phyloP scores from a whole-genome alignment of 2,888 invertebrate genomes.

The Ceramica pisi region DNA sequence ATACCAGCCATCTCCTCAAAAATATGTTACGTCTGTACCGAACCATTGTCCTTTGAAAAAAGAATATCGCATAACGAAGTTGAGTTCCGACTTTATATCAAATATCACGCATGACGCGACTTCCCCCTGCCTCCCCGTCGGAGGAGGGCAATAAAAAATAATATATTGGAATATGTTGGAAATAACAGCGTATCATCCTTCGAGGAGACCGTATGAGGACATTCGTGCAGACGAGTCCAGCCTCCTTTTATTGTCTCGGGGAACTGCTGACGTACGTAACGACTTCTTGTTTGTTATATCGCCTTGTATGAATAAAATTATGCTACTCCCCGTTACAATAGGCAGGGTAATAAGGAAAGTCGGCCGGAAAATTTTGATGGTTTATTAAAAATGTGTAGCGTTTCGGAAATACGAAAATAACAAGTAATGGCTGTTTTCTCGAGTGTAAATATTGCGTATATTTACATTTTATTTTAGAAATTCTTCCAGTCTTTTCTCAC shows the following conservation, averaged over 20 bases:
- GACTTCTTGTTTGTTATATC: conserved; percentile 82
- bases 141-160: conserved; percentile 90
- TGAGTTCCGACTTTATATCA: conserved; percentile 91
- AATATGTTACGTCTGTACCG: conserved; percentile 86
- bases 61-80: conserved; percentile 90
- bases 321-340: conserved; percentile 74
- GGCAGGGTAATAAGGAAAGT: conserved; percentile 77
- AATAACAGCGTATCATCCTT: conserved; percentile 91
- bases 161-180: conserved; percentile 92
- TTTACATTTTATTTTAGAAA: neutral
- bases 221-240: conserved; percentile 88
- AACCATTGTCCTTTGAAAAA: conserved; percentile 90
- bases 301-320: conserved; percentile 82
- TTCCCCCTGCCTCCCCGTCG: conserved; percentile 74
- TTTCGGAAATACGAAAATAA: conserved; percentile 35
- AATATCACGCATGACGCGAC: conserved; percentile 90
- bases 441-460: neutral
- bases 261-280: conserved; percentile 85
- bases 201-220: conserved; percentile 84
- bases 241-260: conserved; percentile 86
- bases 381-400: conserved; percentile 61
- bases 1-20: conserved; percentile 85
- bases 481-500: neutral
- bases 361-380: conserved; percentile 65
- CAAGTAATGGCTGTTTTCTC: conserved; percentile 5